Percentiles rank a stretch among this genome's conserved stretches.
These are phyloP conservation scores for Thinocorus orbignyianus DNA, from an alignment of 2,113 vertebrate species.

Conservation along the genomic window DNA sequence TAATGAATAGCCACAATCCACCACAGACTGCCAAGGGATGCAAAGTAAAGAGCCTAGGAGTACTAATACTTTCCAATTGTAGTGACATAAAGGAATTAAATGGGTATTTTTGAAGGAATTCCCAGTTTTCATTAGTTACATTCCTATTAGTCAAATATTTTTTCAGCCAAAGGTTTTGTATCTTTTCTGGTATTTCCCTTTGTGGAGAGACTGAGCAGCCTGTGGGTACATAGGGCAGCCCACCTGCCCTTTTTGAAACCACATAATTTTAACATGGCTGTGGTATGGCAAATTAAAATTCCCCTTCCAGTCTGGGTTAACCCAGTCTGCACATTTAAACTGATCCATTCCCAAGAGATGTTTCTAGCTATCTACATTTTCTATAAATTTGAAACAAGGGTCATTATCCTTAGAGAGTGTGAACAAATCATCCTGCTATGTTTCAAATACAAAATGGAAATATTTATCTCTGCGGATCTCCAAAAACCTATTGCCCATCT, in stretches of 20 bases:
- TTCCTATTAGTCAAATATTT: neutral
- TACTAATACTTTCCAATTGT: neutral
- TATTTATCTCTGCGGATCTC: neutral
- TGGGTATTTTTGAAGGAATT: neutral
- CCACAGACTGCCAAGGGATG: neutral
- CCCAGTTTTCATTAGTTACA: neutral
- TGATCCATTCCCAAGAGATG: neutral
- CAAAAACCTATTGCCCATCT: neutral
- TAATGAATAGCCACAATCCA: neutral
- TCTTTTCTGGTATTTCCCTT: neutral
- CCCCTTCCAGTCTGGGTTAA: neutral
- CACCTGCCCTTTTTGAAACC: neutral
- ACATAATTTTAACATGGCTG: neutral
- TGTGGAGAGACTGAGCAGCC: neutral
- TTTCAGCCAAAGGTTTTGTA: neutral
- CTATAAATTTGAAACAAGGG: neutral
- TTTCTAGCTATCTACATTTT: neutral
- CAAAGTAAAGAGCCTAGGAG: neutral
- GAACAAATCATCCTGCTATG: neutral
- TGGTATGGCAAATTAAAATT: neutral
- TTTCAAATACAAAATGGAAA: neutral
- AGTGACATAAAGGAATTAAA: neutral
- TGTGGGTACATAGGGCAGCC: neutral
- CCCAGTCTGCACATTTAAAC: neutral
- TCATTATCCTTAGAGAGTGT: neutral